phyloP scores from a whole-genome alignment of 2,113 vertebrate genomes.

The Zingel zingel region DNA sequence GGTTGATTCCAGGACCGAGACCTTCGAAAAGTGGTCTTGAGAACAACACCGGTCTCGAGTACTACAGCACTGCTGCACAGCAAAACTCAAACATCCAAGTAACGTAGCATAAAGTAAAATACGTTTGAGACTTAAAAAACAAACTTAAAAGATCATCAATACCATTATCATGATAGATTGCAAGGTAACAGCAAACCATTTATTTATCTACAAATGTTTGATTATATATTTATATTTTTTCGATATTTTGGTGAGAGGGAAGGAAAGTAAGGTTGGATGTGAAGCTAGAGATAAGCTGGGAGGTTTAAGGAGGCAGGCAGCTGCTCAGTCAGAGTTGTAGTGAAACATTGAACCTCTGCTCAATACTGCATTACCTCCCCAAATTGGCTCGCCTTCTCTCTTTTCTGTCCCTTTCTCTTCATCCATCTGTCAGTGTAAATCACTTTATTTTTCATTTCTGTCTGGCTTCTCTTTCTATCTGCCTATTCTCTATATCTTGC shows the following conservation, averaged over 20 bases:
- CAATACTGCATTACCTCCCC: constrained; percentile 39
- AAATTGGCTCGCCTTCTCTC: constrained; percentile 35
- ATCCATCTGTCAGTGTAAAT: constrained; percentile 30
- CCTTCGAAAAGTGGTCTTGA: no score
- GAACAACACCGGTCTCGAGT: no score
- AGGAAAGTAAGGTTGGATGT: not conserved
- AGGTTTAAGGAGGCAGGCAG: constrained; percentile 31
- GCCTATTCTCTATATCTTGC: constrained; percentile 31
- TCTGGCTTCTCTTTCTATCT: constrained; percentile 3
- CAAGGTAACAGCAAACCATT: not conserved
- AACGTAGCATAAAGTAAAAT: not conserved
- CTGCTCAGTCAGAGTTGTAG: constrained; percentile 16
- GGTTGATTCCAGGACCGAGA: no score
- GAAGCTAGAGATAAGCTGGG: constrained; percentile 22
- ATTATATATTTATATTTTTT: not conserved
- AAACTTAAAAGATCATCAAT: not conserved
- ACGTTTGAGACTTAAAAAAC: no score
- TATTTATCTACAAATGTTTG: not conserved
- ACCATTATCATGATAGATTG: no score
- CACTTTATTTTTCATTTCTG: constrained; percentile 14
- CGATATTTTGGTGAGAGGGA: not conserved
- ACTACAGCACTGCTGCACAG: not conserved
- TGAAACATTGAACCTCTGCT: constrained; percentile 48
- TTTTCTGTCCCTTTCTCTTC: constrained; percentile 14
- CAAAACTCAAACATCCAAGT: not conserved